Evolutionary conservation across 2,113 vertebrate species (phyloP).

Genomic region (Casuarius casuarius): DNA sequence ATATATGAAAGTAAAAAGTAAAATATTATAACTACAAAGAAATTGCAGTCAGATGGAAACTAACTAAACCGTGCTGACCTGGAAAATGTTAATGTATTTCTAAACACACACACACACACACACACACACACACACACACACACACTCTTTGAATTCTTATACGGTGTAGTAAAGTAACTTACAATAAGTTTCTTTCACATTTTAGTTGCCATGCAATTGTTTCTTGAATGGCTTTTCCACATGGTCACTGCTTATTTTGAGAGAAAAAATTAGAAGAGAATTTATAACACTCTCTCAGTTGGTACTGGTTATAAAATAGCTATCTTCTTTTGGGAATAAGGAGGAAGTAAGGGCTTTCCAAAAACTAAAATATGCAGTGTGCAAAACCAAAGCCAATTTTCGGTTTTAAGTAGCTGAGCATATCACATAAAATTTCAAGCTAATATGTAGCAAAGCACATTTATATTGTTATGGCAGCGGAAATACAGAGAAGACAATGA

Average conservation of each 20-base stretch:
- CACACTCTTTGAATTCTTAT: neutral
- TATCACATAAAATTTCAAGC: neutral
- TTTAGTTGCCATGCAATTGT: neutral
- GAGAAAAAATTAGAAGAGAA: neutral
- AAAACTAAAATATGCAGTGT: neutral
- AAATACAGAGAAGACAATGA: neutral
- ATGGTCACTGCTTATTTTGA: neutral
- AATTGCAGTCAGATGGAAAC: neutral
- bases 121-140: too few relatives aligned
- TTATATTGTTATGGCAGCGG: neutral
- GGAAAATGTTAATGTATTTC: neutral
- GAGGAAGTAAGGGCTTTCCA: neutral
- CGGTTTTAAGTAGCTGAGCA: neutral
- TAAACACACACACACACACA: neutral
- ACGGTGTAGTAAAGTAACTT: neutral
- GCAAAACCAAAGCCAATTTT: slow-evolving; percentile 34
- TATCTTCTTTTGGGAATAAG: neutral
- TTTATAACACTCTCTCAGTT: neutral
- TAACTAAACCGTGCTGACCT: neutral
- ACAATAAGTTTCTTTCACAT: neutral
- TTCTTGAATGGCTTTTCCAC: slow-evolving; percentile 34
- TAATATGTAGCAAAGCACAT: neutral
- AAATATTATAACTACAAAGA: neutral
- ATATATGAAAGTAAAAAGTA: neutral
- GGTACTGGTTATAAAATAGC: neutral